phyloP scores from a whole-genome alignment of 1,140 invertebrate species.

The Hypsibius dujardini region DNA sequence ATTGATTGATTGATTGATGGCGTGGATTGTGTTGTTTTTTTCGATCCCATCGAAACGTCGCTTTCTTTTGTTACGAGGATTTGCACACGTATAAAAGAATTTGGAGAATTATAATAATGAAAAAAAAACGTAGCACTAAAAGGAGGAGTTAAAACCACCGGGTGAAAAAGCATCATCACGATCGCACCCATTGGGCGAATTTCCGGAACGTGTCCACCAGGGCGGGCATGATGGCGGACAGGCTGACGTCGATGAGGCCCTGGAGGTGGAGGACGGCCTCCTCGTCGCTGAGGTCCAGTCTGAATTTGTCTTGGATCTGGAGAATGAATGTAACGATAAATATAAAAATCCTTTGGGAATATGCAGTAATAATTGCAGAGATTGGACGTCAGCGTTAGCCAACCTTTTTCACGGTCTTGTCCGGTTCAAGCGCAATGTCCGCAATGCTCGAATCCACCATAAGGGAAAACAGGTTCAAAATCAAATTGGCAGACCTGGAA shows the following conservation, averaged over 20 bases:
- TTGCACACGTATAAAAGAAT: no score
- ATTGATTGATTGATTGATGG: no score
- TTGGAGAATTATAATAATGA: no score
- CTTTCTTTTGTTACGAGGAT: no score
- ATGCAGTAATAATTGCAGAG: constrained; percentile 5
- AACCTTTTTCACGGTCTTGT: constrained; percentile 92
- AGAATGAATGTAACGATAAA: no score
- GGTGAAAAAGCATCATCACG: no score
- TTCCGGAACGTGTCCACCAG: constrained; percentile 91
- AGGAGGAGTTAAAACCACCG: no score
- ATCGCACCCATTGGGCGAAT: constrained; percentile 53
- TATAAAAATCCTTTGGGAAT: no score
- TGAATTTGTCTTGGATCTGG: constrained; percentile 76
- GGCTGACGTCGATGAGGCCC: constrained; percentile 75
- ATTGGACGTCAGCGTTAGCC: constrained; percentile 20
- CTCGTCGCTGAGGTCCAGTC: constrained; percentile 80
- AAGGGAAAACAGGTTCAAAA: constrained; percentile 88
- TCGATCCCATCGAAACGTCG: no score
- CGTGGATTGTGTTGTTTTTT: no score
- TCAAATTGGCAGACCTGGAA: constrained; percentile 76
- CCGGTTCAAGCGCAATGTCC: constrained; percentile 92
- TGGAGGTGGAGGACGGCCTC: constrained; percentile 87
- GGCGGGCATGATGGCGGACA: constrained; percentile 82
- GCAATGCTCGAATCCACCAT: constrained; percentile 98
- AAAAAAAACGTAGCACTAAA: no score